These are phyloP conservation scores for Tapera naevia DNA, from an alignment of 2,797 vertebrate species.

Conservation along the genomic window DNA sequence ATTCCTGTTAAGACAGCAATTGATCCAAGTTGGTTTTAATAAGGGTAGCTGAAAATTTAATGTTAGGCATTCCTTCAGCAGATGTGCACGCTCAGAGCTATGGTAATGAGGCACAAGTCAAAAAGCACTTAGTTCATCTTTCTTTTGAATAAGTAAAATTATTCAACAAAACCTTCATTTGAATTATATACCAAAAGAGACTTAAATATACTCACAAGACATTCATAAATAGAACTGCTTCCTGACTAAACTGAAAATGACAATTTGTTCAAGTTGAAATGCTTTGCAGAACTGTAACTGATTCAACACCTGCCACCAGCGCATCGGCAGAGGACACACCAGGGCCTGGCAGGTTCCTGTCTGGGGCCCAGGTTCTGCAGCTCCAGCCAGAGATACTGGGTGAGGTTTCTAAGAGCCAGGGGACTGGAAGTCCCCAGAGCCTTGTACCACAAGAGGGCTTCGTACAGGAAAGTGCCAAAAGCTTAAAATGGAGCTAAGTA, in stretches of 20 bases:
- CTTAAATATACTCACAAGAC: not conserved
- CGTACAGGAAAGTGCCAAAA: not conserved
- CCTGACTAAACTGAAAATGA: not conserved
- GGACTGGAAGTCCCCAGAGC: not conserved
- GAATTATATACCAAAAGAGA: not conserved
- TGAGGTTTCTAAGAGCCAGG: not conserved
- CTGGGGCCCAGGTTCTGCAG: not conserved
- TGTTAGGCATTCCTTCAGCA: slow-evolving; percentile 4
- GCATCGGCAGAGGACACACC: not conserved
- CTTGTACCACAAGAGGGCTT: not conserved
- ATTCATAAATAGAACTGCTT: not conserved
- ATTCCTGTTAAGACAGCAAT: slow-evolving; percentile 43
- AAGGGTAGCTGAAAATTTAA: slow-evolving; percentile 13
- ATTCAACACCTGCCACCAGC: not conserved
- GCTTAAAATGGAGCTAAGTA: not conserved
- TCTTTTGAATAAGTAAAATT: not conserved
- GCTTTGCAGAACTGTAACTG: not conserved
- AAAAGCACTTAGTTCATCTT: not conserved
- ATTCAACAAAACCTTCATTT: not conserved
- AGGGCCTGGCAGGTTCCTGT: not conserved
- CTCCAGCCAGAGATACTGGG: rapidly evolving
- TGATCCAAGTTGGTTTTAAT: slow-evolving; percentile 15
- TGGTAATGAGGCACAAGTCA: not conserved
- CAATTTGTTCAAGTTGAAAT: not conserved
- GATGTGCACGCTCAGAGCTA: not conserved